Evolutionary conservation across 1,140 invertebrate species (phyloP).

Genomic region (Artemia franciscana): DNA sequence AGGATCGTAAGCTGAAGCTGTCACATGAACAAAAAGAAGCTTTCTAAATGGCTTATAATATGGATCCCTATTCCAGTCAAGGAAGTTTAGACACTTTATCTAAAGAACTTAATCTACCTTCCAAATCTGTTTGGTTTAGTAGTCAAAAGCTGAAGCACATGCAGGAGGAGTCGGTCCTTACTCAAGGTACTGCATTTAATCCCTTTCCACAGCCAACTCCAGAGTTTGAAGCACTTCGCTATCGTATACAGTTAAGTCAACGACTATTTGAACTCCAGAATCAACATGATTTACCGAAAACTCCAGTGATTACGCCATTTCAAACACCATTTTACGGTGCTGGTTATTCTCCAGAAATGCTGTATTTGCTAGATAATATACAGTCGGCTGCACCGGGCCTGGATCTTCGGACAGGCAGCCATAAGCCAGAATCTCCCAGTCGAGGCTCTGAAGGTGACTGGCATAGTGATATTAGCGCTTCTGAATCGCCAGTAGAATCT

Average conservation of each 20-base stretch:
- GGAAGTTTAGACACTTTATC: constrained; percentile 85
- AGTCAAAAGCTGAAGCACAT: constrained; percentile 89
- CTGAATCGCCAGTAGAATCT: constrained; percentile 10
- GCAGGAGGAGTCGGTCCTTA: constrained; percentile 18
- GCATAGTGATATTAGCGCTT: constrained; percentile 22
- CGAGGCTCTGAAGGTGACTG: constrained; percentile 22
- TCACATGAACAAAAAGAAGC: constrained; percentile 96
- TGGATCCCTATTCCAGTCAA: constrained; percentile 89
- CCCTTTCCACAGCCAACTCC: constrained; percentile 3
- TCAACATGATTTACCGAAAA: constrained; percentile 31
- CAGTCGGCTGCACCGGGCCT: constrained; percentile 12
- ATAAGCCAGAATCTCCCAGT: neutral
- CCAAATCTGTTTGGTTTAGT: constrained; percentile 96
- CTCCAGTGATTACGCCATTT: constrained; percentile 26
- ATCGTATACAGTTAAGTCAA: constrained; percentile 62
- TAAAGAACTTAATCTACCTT: constrained; percentile 65
- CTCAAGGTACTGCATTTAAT: neutral
- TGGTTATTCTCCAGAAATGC: constrained; percentile 43
- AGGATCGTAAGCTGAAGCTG: too few species aligned
- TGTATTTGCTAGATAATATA: constrained; percentile 21
- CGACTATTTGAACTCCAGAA: constrained; percentile 60
- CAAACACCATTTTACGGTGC: constrained; percentile 42
- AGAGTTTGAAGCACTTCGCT: constrained; percentile 52
- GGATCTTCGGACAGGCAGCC: constrained; percentile 3
- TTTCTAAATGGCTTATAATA: constrained; percentile 64